Percentiles rank a stretch among this genome's conserved stretches.
Evolutionary conservation across 2,113 vertebrate genomes (phyloP).

Genomic region (Ochotona princeps): DNA sequence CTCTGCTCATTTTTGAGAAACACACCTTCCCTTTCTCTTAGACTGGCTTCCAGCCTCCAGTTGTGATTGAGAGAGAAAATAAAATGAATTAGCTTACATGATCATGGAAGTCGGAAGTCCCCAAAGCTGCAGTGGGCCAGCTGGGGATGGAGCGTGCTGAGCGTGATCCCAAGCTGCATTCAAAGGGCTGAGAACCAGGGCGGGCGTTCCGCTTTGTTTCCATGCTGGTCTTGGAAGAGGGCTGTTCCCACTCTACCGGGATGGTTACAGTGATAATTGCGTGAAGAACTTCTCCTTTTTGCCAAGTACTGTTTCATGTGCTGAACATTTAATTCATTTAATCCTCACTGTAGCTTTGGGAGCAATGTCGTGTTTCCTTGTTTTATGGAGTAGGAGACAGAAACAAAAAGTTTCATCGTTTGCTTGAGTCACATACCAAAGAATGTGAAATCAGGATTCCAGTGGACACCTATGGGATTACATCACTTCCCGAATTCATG

Average conservation of each 20-base stretch:
- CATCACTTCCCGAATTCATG: not conserved
- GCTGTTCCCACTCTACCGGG: not conserved
- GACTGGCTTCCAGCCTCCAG: too few relatives aligned
- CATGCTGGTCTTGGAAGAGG: not conserved
- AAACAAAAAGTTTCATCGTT: not conserved
- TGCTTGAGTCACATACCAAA: not conserved
- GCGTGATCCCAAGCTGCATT: too few relatives aligned
- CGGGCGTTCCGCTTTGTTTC: not conserved
- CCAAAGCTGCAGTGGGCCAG: too few relatives aligned
- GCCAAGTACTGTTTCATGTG: not conserved
- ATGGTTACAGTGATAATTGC: not conserved
- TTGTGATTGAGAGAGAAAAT: too few relatives aligned
- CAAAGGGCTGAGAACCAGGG: too few relatives aligned
- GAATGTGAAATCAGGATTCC: not conserved
- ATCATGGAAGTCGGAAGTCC: too few relatives aligned
- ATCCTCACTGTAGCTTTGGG: constrained; percentile 26
- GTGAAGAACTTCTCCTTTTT: not conserved
- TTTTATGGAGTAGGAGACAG: not conserved
- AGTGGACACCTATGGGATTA: not conserved
- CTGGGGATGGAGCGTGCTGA: too few relatives aligned
- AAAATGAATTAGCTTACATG: too few relatives aligned
- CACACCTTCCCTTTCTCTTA: too few relatives aligned
- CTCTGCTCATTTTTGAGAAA: too few relatives aligned
- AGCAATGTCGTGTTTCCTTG: not conserved
- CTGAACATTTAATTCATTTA: constrained; percentile 14